Evolutionary conservation across 2,797 vertebrate genomes (phyloP).

Genomic region (Myoxocephalus aenaeus): DNA sequence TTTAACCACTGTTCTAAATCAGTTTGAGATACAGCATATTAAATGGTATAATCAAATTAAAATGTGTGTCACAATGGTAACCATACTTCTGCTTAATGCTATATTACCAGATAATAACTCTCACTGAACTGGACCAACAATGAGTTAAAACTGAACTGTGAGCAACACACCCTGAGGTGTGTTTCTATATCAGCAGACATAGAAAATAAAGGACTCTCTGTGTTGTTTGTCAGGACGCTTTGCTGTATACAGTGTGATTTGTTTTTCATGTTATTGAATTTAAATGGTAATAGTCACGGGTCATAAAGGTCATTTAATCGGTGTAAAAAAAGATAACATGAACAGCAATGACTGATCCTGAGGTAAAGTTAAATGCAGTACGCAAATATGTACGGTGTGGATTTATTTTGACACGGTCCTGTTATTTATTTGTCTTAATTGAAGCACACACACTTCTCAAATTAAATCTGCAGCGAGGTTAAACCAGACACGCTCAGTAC

Average conservation of each 20-base stretch:
- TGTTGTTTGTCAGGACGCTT: neutral
- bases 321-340: neutral
- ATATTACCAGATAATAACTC: neutral
- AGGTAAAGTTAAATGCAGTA: neutral
- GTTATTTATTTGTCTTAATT: conserved; percentile 16
- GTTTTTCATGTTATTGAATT: neutral
- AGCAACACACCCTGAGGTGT: neutral
- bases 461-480: conserved; percentile 9
- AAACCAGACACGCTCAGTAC: conserved; percentile 25
- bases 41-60: conserved; percentile 3
- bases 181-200: neutral
- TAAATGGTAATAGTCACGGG: neutral
- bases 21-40: neutral
- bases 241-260: neutral
- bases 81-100: conserved; percentile 2
- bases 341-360: neutral
- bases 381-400: neutral
- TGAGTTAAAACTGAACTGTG: neutral
- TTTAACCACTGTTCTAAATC: conserved; percentile 1
- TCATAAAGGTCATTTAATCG: neutral
- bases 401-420: neutral
- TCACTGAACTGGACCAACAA: neutral
- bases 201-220: neutral
- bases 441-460: neutral
- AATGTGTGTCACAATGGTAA: conserved; percentile 12